Evolutionary conservation across 2,797 vertebrate genomes (phyloP).

Genomic region (Sarcophilus harrisii): DNA sequence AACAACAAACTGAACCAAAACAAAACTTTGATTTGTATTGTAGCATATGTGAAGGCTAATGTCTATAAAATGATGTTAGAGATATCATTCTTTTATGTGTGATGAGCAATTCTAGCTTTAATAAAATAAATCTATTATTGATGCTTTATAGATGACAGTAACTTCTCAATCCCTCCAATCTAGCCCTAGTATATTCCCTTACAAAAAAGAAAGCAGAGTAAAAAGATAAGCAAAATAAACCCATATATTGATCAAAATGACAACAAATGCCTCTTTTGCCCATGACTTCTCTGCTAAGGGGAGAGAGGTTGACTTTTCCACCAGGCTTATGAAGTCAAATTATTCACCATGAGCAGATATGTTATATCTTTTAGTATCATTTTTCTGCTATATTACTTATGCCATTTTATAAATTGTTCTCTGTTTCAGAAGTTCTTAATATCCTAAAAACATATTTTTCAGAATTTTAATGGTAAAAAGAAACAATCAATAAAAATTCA

Average conservation of each 20-base stretch:
- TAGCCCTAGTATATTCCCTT: background rate
- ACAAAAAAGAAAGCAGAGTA: background rate
- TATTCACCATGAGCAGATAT: background rate
- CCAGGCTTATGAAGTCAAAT: background rate
- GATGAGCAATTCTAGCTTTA: background rate
- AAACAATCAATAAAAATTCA: background rate
- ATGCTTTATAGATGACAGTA: background rate
- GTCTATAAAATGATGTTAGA: slow-evolving; percentile 19
- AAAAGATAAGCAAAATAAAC: background rate
- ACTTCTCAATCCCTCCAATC: background rate
- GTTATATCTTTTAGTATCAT: background rate
- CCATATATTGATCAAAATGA: background rate
- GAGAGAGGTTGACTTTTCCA: background rate
- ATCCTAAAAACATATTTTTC: background rate
- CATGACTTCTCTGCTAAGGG: background rate
- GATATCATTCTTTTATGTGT: slow-evolving; percentile 15
- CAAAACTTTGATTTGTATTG: background rate
- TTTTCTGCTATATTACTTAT: background rate
- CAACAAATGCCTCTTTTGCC: background rate
- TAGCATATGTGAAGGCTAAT: background rate
- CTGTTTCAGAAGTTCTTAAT: background rate
- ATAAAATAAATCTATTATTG: background rate
- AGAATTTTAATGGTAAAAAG: background rate
- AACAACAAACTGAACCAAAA: background rate
- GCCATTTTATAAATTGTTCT: background rate